These are phyloP conservation scores for Malurus melanocephalus DNA, from an alignment of 2,113 vertebrate genomes.

Conservation along the genomic window DNA sequence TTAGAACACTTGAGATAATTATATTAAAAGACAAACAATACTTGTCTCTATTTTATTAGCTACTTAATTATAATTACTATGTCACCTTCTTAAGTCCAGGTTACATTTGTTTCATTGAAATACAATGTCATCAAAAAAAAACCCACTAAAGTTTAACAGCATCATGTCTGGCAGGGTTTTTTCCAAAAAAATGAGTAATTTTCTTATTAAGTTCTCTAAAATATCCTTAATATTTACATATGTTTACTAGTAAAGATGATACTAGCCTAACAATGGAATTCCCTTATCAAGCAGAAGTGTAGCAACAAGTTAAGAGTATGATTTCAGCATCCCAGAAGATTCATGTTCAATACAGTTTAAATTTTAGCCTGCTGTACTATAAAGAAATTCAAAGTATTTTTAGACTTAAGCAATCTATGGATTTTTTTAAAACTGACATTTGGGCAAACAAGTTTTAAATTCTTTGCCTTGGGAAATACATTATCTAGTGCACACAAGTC, in stretches of 20 bases:
- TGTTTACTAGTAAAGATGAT: not conserved
- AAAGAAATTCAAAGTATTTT: not conserved
- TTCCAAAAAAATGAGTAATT: not conserved
- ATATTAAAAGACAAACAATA: not conserved
- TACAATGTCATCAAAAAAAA: rapidly evolving
- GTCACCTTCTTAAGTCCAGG: not conserved
- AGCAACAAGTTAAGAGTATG: not conserved
- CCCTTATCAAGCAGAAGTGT: not conserved
- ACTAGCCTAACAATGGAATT: not conserved
- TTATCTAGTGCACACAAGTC: not conserved
- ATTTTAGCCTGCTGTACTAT: not conserved
- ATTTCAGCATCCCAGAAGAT: not conserved
- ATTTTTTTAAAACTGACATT: not conserved
- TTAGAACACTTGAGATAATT: constrained; percentile 22
- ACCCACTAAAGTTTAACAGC: not conserved
- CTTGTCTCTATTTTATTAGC: not conserved
- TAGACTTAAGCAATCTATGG: not conserved
- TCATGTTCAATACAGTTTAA: not conserved
- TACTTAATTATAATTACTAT: not conserved
- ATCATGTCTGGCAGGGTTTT: not conserved
- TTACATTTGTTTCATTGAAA: not conserved
- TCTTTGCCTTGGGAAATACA: constrained; percentile 18
- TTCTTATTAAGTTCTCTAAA: not conserved
- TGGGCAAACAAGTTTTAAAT: not conserved
- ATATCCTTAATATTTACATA: not conserved